Evolutionary conservation across 2,888 invertebrate genomes (phyloP).

Genomic region (Pseudococcus longispinus): DNA sequence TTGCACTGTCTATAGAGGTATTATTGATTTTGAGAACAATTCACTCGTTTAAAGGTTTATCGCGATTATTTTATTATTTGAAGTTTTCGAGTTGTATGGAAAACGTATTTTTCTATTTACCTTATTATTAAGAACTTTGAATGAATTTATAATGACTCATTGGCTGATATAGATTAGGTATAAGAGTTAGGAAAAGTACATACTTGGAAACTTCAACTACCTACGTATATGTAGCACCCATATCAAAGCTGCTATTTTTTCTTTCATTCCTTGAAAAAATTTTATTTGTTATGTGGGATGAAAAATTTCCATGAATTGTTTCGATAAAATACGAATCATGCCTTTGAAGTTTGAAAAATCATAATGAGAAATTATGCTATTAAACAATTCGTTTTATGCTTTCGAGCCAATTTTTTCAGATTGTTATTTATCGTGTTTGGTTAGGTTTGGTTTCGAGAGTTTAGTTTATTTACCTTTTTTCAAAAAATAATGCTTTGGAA

Average conservation of each 20-base stretch:
- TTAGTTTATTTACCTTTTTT: too few species aligned
- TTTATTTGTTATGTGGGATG: background rate
- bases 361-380: background rate
- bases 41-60: background rate
- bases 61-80: background rate
- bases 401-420: background rate
- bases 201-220: background rate
- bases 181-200: background rate
- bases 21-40: background rate
- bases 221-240: background rate
- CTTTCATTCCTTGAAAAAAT: background rate
- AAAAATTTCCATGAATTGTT: background rate
- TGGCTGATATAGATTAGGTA: background rate
- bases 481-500: too few species aligned
- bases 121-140: background rate
- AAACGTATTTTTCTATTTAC: background rate
- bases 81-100: background rate
- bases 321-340: background rate
- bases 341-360: background rate
- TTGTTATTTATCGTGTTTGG: background rate
- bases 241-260: background rate
- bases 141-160: background rate
- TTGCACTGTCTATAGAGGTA: conserved; percentile 33
- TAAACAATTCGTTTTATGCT: background rate
- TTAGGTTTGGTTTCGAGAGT: too few species aligned